phyloP scores from a whole-genome alignment of 2,113 vertebrate genomes.

The Coracopsis vasa region DNA sequence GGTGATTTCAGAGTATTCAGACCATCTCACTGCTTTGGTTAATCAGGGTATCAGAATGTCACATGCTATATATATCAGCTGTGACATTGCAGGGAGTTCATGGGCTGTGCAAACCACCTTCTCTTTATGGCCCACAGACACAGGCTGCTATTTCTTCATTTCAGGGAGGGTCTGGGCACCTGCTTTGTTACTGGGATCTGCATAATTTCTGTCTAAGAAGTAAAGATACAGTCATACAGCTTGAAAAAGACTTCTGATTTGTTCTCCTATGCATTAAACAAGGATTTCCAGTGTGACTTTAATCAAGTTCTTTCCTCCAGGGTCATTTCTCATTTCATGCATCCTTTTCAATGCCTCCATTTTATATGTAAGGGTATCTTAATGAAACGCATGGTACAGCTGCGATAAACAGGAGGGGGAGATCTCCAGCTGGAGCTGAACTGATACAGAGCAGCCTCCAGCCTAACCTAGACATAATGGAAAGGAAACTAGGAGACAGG shows the following conservation, averaged over 20 bases:
- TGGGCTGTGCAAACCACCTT: neutral
- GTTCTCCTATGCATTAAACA: neutral
- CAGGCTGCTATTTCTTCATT: neutral
- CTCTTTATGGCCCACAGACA: neutral
- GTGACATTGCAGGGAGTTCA: slow-evolving; percentile 15
- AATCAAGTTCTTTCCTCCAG: neutral
- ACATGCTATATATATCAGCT: slow-evolving; percentile 41
- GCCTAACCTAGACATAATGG: neutral
- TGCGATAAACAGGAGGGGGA: slow-evolving; percentile 40
- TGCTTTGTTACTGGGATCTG: neutral
- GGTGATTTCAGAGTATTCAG: neutral
- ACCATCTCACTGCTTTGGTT: neutral
- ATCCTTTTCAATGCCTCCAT: slow-evolving; percentile 35
- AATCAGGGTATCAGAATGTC: neutral
- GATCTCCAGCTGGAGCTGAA: slow-evolving; percentile 19
- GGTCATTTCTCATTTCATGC: slow-evolving; percentile 12
- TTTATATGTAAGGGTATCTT: neutral
- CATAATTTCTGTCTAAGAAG: neutral
- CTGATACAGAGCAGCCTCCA: slow-evolving; percentile 23
- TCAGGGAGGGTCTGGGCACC: neutral
- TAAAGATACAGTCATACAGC: neutral
- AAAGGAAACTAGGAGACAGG: neutral
- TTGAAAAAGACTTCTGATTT: neutral
- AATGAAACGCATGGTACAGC: slow-evolving; percentile 10
- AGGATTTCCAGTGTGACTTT: neutral